These are phyloP conservation scores for Plecturocebus donacophilus DNA, from an alignment of 2,113 vertebrate genomes.

Conservation along the genomic window DNA sequence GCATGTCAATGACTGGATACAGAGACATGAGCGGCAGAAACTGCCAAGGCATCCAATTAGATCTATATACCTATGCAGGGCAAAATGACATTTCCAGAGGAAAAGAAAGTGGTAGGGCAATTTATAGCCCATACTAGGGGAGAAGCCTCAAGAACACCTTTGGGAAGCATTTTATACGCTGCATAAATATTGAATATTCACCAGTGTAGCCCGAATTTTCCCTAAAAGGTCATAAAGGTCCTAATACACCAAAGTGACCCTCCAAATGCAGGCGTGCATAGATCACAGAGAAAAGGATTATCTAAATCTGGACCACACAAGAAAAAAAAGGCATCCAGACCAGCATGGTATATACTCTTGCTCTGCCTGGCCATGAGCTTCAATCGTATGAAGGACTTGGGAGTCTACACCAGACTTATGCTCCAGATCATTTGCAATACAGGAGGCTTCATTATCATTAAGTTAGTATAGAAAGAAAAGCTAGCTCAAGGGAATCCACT, in stretches of 20 bases:
- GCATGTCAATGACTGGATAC: background rate
- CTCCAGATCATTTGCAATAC: background rate
- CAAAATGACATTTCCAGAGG: background rate
- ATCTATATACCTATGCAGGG: background rate
- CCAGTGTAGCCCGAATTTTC: background rate
- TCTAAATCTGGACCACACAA: background rate
- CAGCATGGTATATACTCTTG: rapidly evolving
- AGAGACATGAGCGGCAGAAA: background rate
- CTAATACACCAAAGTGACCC: background rate
- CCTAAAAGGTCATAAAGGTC: background rate
- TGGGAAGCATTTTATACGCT: background rate
- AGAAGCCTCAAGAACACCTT: too few species aligned
- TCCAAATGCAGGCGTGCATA: too few species aligned
- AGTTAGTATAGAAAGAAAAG: background rate
- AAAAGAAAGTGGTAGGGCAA: background rate
- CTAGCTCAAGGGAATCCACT: background rate
- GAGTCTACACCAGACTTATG: background rate
- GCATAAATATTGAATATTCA: background rate
- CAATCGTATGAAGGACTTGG: rapidly evolving
- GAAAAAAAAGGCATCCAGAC: background rate
- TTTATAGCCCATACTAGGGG: background rate
- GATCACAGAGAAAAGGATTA: background rate
- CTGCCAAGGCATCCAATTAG: rapidly evolving
- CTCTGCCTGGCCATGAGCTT: background rate
- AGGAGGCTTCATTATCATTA: background rate